Evolutionary conservation across 2,113 vertebrate species (phyloP).

Genomic region (Xiphias gladius): DNA sequence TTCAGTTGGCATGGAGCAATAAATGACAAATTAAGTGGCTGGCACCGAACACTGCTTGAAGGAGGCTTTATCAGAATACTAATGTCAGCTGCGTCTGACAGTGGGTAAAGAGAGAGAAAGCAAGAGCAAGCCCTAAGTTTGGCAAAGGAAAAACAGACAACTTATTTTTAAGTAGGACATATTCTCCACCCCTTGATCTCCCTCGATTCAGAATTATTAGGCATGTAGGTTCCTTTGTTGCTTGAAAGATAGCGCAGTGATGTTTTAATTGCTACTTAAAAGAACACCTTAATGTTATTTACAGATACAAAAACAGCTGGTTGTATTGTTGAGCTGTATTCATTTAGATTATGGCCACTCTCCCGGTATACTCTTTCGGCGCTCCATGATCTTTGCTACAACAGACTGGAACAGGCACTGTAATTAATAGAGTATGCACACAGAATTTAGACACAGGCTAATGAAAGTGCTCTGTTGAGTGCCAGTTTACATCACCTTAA

Average conservation of each 20-base stretch:
- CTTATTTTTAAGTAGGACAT: conserved; percentile 33
- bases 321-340: conserved; percentile 28
- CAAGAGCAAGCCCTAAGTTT: conserved; percentile 26
- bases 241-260: neutral
- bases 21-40: conserved; percentile 85
- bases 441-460: conserved; percentile 56
- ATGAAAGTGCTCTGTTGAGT: conserved; percentile 53
- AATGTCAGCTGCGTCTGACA: conserved; percentile 77
- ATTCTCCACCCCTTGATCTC: conserved; percentile 30
- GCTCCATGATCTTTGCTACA: conserved; percentile 36
- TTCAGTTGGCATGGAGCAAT: conserved; percentile 85
- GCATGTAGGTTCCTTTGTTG: conserved; percentile 16
- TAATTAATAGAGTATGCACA: conserved; percentile 57
- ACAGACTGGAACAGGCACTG: conserved; percentile 49
- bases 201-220: conserved; percentile 14
- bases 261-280: conserved; percentile 49
- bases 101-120: conserved; percentile 55
- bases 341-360: conserved; percentile 23
- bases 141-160: conserved; percentile 33
- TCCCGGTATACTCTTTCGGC: conserved; percentile 38
- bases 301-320: conserved; percentile 32
- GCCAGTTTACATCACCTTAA: conserved; percentile 54
- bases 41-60: conserved; percentile 75
- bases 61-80: conserved; percentile 76
- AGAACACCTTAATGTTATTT: conserved; percentile 40